Conservation (phyloP, 2,888 invertebrate species). For the Dryadula phaetusa region DNA sequence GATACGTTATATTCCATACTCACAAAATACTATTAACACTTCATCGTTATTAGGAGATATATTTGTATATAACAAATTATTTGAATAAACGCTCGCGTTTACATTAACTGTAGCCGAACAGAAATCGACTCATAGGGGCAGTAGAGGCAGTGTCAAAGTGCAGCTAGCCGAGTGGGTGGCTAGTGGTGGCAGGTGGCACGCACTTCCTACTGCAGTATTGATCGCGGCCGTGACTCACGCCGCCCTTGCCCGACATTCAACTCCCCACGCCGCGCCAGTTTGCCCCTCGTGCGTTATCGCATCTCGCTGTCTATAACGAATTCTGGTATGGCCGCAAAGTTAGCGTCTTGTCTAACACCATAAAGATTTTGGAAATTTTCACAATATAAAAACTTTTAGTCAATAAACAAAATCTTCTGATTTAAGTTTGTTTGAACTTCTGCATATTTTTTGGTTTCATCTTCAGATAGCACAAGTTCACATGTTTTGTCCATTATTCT, state of each 20-base stretch:
- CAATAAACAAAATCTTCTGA: too few species aligned
- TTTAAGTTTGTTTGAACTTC: too few species aligned
- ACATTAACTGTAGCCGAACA: constrained; percentile 27
- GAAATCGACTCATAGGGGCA: constrained; percentile 46
- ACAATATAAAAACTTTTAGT: too few species aligned
- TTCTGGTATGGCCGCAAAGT: constrained; percentile 36
- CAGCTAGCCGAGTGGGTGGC: constrained; percentile 45
- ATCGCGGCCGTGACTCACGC: constrained; percentile 81
- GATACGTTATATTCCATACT: background rate
- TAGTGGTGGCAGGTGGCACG: constrained; percentile 56
- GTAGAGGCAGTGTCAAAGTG: constrained; percentile 48
- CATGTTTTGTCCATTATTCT: too few species aligned
- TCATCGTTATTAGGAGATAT: background rate
- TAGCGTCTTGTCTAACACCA: constrained; percentile 28
- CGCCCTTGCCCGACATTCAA: constrained; percentile 84
- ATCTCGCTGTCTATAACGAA: constrained; percentile 53
- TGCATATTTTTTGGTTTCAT: too few species aligned
- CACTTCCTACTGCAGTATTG: constrained; percentile 79
- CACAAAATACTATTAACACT: background rate
- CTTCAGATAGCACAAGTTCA: too few species aligned
- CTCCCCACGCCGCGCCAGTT: constrained; percentile 57
- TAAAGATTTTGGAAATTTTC: background rate
- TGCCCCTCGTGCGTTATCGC: constrained; percentile 58
- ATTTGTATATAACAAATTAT: background rate
- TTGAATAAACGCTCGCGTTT: background rate